Evolutionary conservation across 2,888 invertebrate genomes (phyloP), one percentile per base, ranked within the genome.

Genomic region (Drosophila recens): DNA sequence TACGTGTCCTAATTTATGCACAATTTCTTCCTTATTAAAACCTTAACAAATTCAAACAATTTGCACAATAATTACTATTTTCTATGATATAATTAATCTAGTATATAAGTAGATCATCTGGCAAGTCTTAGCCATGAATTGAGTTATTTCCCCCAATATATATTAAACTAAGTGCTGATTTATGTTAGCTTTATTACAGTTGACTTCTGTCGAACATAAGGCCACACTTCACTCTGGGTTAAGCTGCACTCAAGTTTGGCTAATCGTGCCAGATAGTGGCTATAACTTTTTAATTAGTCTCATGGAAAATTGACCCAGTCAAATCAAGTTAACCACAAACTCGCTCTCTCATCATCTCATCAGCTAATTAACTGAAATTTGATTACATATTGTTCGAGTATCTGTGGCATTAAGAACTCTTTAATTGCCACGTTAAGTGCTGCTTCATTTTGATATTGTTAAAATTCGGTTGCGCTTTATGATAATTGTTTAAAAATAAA

Each of bases 281-380:
- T 64, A 71, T 78, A 72, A 75, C 65, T 64, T 75, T 78, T 68
- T 78, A 75, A 78, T 78, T 78, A 72, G 68, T 57, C 46, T 59
- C 8, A 20, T 62, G 54, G 43, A 42, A 42, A 38, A 40, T 30
- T 72, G 49, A 27, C 45, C 61, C 34, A 9, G 42, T 61, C 36
- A 30, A 45, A 20, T 34, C 17, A 17, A 48, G 17, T 58, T 17
- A 36, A 48, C 17, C 33, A 49, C 49, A 48, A 11, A 2, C 11
- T 46, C 46, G 4, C 3, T 11, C 46, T n/a, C 30, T 9, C n/a
- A 56, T n/a, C n/a, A n/a, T n/a, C 33, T 40, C 64, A 81, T 80
- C 68, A 75, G 64, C 57, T 78, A 78, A 78, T 84, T 78, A 72
- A 73, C 51, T 52, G 70, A 52, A 43, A 68, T 67, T 67, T 67